phyloP scores from a whole-genome alignment of 1,140 invertebrate species.

The Zaprionus capensis region DNA sequence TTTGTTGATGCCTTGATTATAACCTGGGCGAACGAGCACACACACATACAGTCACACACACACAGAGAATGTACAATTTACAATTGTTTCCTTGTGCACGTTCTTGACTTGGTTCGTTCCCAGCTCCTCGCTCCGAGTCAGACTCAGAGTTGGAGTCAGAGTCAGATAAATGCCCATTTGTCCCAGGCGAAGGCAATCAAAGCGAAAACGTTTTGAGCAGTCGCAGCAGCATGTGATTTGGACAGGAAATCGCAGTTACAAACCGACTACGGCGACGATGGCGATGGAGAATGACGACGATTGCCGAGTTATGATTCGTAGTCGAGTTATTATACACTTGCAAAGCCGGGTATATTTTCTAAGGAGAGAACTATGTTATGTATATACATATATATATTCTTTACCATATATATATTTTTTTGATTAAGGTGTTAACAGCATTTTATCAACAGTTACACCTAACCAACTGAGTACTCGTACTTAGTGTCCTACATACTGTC shows the following conservation, averaged over 20 bases:
- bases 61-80: slow-evolving; percentile 41
- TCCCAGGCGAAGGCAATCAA: slow-evolving; percentile 54
- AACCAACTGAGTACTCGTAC: too few relatives aligned
- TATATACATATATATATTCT: too few relatives aligned
- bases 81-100: slow-evolving; percentile 43
- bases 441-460: too few relatives aligned
- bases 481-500: too few relatives aligned
- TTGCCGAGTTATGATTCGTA: slow-evolving; percentile 3
- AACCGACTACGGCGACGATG: slow-evolving; percentile 13
- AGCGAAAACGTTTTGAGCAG: slow-evolving; percentile 57
- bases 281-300: too few relatives aligned
- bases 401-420: too few relatives aligned
- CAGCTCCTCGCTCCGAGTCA: slow-evolving; percentile 29
- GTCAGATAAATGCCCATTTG: slow-evolving; percentile 50
- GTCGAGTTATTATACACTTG: neutral
- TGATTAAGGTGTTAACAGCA: too few relatives aligned
- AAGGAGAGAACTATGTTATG: too few relatives aligned
- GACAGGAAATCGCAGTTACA: slow-evolving; percentile 72
- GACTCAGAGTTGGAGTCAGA: neutral
- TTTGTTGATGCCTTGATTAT: slow-evolving; percentile 72
- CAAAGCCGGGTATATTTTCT: fast-evolving
- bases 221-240: slow-evolving; percentile 65
- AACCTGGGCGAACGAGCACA: slow-evolving; percentile 53
- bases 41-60: slow-evolving; percentile 61
- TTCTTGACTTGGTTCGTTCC: slow-evolving; percentile 42